Percentiles rank a stretch among this genome's conserved stretches.
phyloP scores from a whole-genome alignment of 2,888 invertebrate species.

The Crepidodera aurea region DNA sequence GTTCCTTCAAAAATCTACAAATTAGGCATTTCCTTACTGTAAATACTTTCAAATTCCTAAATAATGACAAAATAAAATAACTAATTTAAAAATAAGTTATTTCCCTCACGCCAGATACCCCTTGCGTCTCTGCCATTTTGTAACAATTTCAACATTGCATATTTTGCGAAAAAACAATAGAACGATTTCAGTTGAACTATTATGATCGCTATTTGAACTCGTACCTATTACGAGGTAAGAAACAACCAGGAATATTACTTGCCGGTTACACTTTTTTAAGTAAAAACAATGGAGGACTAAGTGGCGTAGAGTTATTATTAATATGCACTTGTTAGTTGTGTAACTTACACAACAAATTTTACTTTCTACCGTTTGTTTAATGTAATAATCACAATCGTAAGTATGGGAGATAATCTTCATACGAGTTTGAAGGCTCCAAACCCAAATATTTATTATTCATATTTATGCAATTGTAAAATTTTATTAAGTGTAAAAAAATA shows the following conservation, averaged over 20 bases:
- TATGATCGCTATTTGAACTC: constrained; percentile 18
- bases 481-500: too few relatives aligned
- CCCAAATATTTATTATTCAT: too few relatives aligned
- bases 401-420: too few relatives aligned
- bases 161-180: constrained; percentile 10
- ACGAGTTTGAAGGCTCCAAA: too few relatives aligned
- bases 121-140: background rate
- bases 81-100: constrained; percentile 1
- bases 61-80: too few relatives aligned
- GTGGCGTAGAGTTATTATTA: constrained; percentile 23
- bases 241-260: constrained; percentile 16
- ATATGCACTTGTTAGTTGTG: constrained; percentile 18
- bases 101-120: background rate
- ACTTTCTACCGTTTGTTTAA: constrained; percentile 7
- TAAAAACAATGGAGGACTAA: constrained; percentile 20
- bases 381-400: background rate
- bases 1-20: background rate
- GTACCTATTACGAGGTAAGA: background rate
- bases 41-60: background rate
- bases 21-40: background rate
- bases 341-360: constrained; percentile 13
- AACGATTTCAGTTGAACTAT: constrained; percentile 5
- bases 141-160: constrained; percentile 7
- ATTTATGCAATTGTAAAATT: too few relatives aligned
- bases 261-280: constrained; percentile 27